phyloP scores from a whole-genome alignment of 2,113 vertebrate species.

The Vulpes ferrilata region DNA sequence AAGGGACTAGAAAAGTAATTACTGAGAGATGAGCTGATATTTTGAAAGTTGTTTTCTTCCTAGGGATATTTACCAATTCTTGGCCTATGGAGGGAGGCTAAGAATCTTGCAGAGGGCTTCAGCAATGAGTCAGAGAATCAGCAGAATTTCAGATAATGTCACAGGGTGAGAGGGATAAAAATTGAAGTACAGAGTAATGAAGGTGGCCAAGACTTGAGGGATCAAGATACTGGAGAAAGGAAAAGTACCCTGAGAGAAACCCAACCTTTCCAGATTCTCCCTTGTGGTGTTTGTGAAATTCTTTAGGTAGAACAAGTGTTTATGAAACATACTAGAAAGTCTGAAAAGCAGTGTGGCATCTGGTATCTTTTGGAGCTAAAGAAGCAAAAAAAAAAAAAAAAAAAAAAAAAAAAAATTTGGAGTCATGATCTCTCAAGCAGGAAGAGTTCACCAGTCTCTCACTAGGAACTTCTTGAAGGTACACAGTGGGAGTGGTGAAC shows the following conservation, averaged over 20 bases:
- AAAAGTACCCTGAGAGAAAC: neutral
- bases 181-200: neutral
- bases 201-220: neutral
- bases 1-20: constrained; percentile 40
- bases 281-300: neutral
- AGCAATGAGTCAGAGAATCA: neutral
- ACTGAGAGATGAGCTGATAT: constrained; percentile 35
- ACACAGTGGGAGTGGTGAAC: neutral
- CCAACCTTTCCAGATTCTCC: neutral
- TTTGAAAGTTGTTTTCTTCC: constrained; percentile 18
- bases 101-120: neutral
- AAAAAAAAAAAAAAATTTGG: neutral
- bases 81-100: neutral
- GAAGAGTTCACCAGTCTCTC: neutral
- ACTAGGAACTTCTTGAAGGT: neutral
- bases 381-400: neutral
- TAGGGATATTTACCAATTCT: constrained; percentile 9
- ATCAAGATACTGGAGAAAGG: neutral
- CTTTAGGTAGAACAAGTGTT: neutral
- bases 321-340: neutral
- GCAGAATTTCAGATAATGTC: neutral
- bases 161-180: neutral
- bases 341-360: neutral
- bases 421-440: neutral
- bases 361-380: neutral